Percentiles rank a stretch among this genome's conserved stretches.
Conservation (phyloP, 2,888 invertebrate genomes). For the Clepsis dumicolana region DNA sequence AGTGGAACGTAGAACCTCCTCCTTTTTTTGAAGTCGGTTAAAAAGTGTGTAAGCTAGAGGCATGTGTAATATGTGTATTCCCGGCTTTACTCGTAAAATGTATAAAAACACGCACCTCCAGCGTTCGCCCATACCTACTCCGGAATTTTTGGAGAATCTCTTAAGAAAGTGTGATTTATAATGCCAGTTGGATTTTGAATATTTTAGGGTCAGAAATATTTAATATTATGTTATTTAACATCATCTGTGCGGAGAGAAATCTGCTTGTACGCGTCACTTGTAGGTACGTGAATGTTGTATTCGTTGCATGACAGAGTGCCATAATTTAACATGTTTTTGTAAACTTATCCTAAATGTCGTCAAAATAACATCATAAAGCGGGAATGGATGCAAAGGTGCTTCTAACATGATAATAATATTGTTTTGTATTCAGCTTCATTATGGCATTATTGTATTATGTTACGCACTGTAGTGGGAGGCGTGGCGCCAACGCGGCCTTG, state of each 20-base stretch:
- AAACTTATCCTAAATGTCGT: neutral
- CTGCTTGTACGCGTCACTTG: neutral
- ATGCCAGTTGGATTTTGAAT: neutral
- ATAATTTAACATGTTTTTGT: neutral
- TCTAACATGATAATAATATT: slow-evolving; percentile 13
- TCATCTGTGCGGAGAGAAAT: slow-evolving; percentile 1
- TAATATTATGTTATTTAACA: neutral
- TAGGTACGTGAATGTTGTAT: neutral
- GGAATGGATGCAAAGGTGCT: neutral
- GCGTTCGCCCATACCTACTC: too few species aligned
- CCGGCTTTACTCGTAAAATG: too few species aligned
- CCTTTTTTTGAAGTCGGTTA: too few species aligned
- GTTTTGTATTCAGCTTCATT: slow-evolving; percentile 36
- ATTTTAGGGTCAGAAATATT: neutral
- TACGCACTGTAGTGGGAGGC: slow-evolving; percentile 24
- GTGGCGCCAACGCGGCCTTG: slow-evolving; percentile 33
- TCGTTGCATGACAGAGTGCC: neutral
- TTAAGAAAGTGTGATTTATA: slow-evolving; percentile 2
- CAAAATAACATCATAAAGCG: slow-evolving; percentile 11
- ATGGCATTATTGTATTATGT: slow-evolving; percentile 32
- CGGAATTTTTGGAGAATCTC: neutral
- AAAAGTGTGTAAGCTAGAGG: too few species aligned
- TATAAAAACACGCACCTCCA: too few species aligned
- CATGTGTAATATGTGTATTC: too few species aligned
- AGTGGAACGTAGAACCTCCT: too few species aligned